Base-by-base conservation (phyloP, 2,113 vertebrate genomes). In the Corythaeola cristata region DNA sequence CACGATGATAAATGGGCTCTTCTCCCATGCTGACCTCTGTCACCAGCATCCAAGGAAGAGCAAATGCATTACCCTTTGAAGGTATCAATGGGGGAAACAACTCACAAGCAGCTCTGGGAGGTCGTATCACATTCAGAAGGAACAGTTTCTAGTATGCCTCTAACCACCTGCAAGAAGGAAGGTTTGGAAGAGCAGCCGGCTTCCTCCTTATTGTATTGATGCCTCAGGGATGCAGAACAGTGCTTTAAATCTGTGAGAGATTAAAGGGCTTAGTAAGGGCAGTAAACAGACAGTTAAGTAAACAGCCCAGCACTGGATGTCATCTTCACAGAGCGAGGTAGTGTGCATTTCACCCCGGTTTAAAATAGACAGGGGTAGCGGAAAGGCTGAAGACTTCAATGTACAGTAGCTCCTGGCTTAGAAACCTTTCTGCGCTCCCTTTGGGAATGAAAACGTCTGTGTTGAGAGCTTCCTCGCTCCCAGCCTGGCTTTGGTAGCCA, bases 231-330 rank as follows among this genome's bases (percentile, higher is more conserved):
- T 83, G 88, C 72, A 83, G 50, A 94, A 69, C 83, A 87, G 80
- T 32, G 88, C 96, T 96, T 97, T 63, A 88, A 85, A 88, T 85
- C 78, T 85, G 67, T 15, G 60, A 93, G 71, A 95, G 95, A 94
- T 37, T 49, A 80, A 97, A 88, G 95, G 97, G 95, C 96, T 93
- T 91, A 49, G 45, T 89, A 96, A 94, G 95, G 90, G 84, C 97
- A 96, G 94, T 93, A 97, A 98, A 97, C 96, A 94, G 28, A 63
- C 80, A 97, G 94, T 91, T 95, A 95, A 95, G 98, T 98, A 98
- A 98, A 98, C 97, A 96, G 97, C 97, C 97, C 97, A 95, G 97
- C 88, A 89, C 97, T 93, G 91, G 73, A 93, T 95, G 93, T 89
- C 89, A 93, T 92, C 93, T 93, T 94, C 95, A 96, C 88, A 94